These are phyloP conservation scores for Perca schrenkii DNA, from an alignment of 2,113 vertebrate species.

Conservation along the genomic window DNA sequence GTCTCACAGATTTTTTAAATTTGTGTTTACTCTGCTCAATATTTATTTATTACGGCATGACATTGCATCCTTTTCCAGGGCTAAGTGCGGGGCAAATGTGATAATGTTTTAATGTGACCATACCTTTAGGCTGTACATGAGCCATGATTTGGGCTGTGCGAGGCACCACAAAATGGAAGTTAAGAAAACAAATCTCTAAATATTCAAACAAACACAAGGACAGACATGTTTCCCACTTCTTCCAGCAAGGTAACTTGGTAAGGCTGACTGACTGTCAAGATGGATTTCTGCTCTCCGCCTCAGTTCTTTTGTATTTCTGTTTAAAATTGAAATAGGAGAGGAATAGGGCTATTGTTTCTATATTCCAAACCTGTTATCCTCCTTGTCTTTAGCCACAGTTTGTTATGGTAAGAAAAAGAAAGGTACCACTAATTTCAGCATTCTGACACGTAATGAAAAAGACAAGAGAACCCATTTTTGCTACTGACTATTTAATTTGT, in stretches of 20 bases:
- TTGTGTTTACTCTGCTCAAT: not conserved
- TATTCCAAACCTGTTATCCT: not conserved
- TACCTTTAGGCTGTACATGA: slow-evolving; percentile 19
- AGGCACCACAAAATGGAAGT: slow-evolving; percentile 4
- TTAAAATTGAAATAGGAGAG: not conserved
- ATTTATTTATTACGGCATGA: not conserved
- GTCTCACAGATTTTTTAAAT: not conserved
- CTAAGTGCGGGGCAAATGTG: not conserved
- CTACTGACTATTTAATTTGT: slow-evolving; percentile 87
- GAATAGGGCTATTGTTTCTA: not conserved
- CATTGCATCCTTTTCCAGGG: not conserved
- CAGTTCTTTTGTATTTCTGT: not conserved
- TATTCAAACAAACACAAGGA: slow-evolving; percentile 32
- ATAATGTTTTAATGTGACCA: slow-evolving; percentile 4
- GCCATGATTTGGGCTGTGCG: not conserved
- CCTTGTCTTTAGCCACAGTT: not conserved
- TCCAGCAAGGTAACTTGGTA: slow-evolving; percentile 24
- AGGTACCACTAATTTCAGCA: not conserved
- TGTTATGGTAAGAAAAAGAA: not conserved
- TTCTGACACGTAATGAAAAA: slow-evolving; percentile 35
- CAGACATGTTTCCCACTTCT: slow-evolving; percentile 1
- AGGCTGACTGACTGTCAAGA: not conserved
- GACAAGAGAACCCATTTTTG: slow-evolving; percentile 52
- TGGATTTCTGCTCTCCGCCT: not conserved
- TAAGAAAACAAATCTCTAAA: not conserved